Base-by-base conservation (phyloP, 2,888 invertebrate genomes). In the Panopea generosa region DNA sequence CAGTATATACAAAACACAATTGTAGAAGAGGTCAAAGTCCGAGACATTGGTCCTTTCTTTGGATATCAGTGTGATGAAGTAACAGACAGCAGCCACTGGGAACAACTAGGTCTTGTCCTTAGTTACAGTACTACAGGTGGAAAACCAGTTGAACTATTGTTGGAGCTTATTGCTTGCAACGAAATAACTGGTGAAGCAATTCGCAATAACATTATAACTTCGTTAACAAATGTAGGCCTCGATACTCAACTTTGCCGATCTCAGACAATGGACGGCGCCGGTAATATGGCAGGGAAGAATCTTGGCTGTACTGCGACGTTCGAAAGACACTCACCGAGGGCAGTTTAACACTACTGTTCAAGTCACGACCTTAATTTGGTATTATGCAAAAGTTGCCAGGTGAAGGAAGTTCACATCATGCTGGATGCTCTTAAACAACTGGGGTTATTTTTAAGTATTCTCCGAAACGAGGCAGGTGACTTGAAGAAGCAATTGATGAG, bases 361-460 rank as follows among this genome's bases (percentile, higher is more conserved):
- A 69, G 67, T 27, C 80, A 69, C 52, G 67, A 72, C 65, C 67
- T 76, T 11, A 77, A 66, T 43, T 20, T 79, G 14, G 71, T 52
- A n/a, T 26, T 72, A 4, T 68, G 68, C 38, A 75, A 78, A 67
- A 59, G 70, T 33, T 33, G 33, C 47, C 18, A 67, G 18, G 33
- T 78, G 2, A 55, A 49, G 50, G 66, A 82, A 74, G 43, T 82
- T n/a, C 73, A 76, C n/a, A 0, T 75, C 7, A 70, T 65, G 70
- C 57, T 82, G 2, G 78, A 78, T 45, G 33, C 59, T 14, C 27
- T 76, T 1, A 76, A 72, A 38, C 62, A 76, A 38, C 62, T 78
- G 1, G 77, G n/a, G n/a, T 52, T 74, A 26, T 81, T 81, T 55
- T 79, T 79, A 47, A 69, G 72, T 43, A 78, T 78, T 53, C 76